Base-by-base conservation (phyloP, 2,888 invertebrate species). In the Tolmerus cingulatus region DNA sequence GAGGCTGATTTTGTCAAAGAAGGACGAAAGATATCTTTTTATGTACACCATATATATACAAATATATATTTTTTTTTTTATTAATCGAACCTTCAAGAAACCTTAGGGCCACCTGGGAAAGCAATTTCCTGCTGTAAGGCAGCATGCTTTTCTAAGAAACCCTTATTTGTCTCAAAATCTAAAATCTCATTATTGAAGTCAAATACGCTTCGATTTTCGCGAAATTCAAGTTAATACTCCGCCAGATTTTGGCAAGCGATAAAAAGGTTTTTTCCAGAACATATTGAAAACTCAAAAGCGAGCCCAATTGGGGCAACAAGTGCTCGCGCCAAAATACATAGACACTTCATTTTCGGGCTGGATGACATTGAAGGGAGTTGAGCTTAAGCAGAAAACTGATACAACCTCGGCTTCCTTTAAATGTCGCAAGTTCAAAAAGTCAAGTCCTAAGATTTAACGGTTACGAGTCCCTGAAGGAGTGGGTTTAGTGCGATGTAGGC, bases 381-480 rank as follows among this genome's bases (percentile, higher is more conserved):
- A 30, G 34, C 27, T 30, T 19, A 76, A 76, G 34, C n/a, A 79
- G 2, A 79, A 40, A 79, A 79, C 79, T 30, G 46, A 66, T 23
- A 27, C 16, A 37, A 66, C n/a, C 77, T 19, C n/a, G 40, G 16
- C 77, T 77, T 37, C 51, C 51, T 84, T 66, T 66, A 66, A 84
- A 66, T 66, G 34, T 37, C 34, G 23, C 74, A 84, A 84, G 84
- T 84, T 84, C 66, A 84, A 37, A 84, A 84, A 84, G 84, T 84
- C 84, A 84, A 84, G 40, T 27, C 7, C n/a, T 19, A 14, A 57
- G 37, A 23, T 74, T 84, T 84, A 55, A 74, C 43, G 40, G 74
- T 43, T 16, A 34, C 5, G 55, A 57, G 40, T 19, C 12, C 34
- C 51, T n/a, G 55, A 81, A 66, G 27, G 12, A 27, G 12, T 66